A percentile compares a stretch with the other conserved stretches of the same genome.
Conservation (phyloP, 2,888 invertebrate genomes). For the Tinea pellionella region DNA sequence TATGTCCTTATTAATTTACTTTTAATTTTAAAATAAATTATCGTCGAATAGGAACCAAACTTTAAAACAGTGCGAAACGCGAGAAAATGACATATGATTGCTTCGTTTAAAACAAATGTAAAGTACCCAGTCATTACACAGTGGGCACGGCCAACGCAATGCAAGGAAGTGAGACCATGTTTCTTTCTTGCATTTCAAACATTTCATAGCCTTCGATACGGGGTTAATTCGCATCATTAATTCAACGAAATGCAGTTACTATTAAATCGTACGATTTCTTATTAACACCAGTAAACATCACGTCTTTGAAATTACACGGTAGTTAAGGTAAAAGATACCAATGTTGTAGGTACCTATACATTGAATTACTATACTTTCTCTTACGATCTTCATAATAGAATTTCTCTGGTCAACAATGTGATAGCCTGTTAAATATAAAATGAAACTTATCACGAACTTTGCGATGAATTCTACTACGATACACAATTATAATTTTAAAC, state of each 20-base stretch:
- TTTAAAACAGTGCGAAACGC: constrained; percentile 44
- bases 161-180: constrained; percentile 5
- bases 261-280: constrained; percentile 9
- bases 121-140: constrained; percentile 31
- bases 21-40: not conserved
- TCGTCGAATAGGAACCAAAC: constrained; percentile 23
- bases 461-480: too few relatives aligned
- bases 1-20: not conserved
- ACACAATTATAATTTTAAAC: too few relatives aligned
- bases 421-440: not conserved
- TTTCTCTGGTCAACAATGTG: not conserved
- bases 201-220: constrained; percentile 9
- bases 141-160: not conserved
- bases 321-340: not conserved
- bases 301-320: not conserved
- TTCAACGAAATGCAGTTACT: constrained; percentile 7
- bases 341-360: not conserved
- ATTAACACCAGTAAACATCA: constrained; percentile 7
- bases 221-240: constrained; percentile 3
- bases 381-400: not conserved
- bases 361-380: not conserved
- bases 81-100: constrained; percentile 56
- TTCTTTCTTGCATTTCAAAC: constrained; percentile 4
- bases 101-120: constrained; percentile 38
- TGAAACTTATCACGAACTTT: too few relatives aligned